These are phyloP conservation scores for Tanytarsus gracilentus DNA, from an alignment of 2,888 invertebrate genomes.

Conservation along the genomic window DNA sequence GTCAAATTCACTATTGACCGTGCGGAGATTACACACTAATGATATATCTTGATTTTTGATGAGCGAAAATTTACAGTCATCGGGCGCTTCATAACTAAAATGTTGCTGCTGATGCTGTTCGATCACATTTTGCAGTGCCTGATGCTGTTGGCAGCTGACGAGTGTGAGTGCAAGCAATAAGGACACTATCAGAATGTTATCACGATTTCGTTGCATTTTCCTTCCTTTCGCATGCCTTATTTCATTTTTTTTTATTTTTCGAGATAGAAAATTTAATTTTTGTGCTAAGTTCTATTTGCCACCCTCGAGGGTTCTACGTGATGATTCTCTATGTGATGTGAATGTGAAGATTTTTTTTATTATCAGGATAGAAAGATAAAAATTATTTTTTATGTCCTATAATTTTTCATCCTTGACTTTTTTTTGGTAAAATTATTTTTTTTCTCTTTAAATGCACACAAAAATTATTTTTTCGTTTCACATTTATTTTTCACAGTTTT, in stretches of 20 bases:
- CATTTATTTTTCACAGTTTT: background rate
- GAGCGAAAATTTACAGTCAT: conserved; percentile 57
- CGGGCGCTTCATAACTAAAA: conserved; percentile 67
- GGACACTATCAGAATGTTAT: conserved; percentile 19
- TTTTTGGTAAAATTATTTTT: background rate
- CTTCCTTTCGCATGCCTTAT: conserved; percentile 5
- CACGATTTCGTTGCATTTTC: conserved; percentile 21
- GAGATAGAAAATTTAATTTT: background rate
- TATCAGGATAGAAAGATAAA: background rate
- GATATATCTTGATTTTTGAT: conserved; percentile 57
- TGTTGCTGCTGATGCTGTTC: too few relatives aligned
- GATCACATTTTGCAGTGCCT: conserved; percentile 25
- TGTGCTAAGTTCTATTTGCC: background rate
- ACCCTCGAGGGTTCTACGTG: background rate
- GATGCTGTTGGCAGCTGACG: conserved; percentile 18
- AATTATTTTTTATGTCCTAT: conserved; percentile 28
- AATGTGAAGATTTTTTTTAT: background rate
- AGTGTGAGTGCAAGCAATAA: conserved; percentile 5
- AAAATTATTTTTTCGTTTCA: background rate
- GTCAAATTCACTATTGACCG: conserved; percentile 79
- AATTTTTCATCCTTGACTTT: conserved; percentile 23
- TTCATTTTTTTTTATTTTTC: too few relatives aligned
- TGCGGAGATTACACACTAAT: conserved; percentile 67
- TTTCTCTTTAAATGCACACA: background rate
- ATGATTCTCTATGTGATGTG: background rate